A percentile compares a stretch with the other conserved stretches of the same genome.
These are phyloP conservation scores for Masnerella sp. DNA, from an alignment of 2,888 invertebrate species.

Conservation along the genomic window DNA sequence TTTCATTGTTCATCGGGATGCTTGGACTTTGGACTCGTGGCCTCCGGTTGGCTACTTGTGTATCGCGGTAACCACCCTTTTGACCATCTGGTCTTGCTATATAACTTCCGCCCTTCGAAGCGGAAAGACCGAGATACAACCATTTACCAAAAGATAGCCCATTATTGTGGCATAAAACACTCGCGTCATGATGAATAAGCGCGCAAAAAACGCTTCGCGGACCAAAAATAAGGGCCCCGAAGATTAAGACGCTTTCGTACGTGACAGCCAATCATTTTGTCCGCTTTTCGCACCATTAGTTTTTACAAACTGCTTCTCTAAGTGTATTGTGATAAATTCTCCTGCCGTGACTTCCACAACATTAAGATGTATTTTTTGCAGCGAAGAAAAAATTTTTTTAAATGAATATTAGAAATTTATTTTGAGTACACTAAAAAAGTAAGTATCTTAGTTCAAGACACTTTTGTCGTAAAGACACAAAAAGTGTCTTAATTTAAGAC, in stretches of 20 bases:
- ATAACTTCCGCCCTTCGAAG: constrained; percentile 59
- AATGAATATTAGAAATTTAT: too few relatives aligned
- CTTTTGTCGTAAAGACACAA: too few relatives aligned
- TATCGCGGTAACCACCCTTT: constrained; percentile 43
- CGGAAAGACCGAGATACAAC: constrained; percentile 57
- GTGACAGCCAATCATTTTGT: constrained; percentile 36
- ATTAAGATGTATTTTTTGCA: too few relatives aligned
- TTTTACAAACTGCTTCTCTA: constrained; percentile 21
- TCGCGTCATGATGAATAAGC: constrained; percentile 55
- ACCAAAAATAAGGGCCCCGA: constrained; percentile 20
- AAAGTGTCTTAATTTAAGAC: too few relatives aligned
- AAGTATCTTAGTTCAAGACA: too few relatives aligned
- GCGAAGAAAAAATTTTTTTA: too few relatives aligned
- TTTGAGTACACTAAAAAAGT: too few relatives aligned
- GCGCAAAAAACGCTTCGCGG: constrained; percentile 18
- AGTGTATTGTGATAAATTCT: too few relatives aligned
- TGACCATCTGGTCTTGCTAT: constrained; percentile 58
- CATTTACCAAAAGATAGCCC: constrained; percentile 51
- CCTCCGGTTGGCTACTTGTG: constrained; percentile 32
- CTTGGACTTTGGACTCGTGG: constrained; percentile 64
- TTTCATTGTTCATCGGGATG: constrained; percentile 70
- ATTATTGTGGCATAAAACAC: constrained; percentile 52
- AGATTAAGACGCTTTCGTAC: constrained; percentile 31
- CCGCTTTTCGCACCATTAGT: constrained; percentile 28
- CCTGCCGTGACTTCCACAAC: too few relatives aligned